Evolutionary conservation across 1,140 invertebrate species (phyloP), one percentile per base, ranked within the genome.

Genomic region (Brachionus plicatilis): DNA sequence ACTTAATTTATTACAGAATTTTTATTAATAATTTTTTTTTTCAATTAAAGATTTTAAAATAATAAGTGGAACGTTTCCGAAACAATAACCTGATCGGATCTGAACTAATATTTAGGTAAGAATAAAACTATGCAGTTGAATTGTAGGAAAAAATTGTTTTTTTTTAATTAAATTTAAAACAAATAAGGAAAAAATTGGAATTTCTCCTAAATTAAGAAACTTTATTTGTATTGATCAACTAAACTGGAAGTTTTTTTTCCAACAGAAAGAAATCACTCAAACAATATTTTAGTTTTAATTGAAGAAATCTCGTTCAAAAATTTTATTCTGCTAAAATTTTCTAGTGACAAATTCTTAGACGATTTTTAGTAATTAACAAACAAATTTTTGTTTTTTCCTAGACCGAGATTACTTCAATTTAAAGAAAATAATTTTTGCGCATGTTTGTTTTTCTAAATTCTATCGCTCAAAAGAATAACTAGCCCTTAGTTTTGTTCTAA

Each of bases 321-420:
- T 41, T 70, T 41, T 33, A 33, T 14, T n/a, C 27, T 24, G 9
- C 7, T 70, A 5, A 12, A 43, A 75, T 17, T 43, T 75, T 8
- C 12, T 43, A 4, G 2, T 20, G 2, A 75, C 14, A 75, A 43
- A 75, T 75, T 75, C 41, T 75, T 75, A 75, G 70, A 75, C 70
- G 14, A 75, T 75, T 47, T 75, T 75, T 17, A 20, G n/a, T 75
- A 70, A 70, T 70, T 70, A 70, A 33, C 12, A 70, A 70, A 29
- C 9, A 11, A 70, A 70, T 20, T 41, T 43, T 20, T 72, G 2
- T 72, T 72, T 72, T 75, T 75, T 75, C 14, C 17, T 41, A 47
- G 37, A 20, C 33, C 17, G 5, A 75, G 0, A 20, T 60, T 60
- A 8, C 53, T 60, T 60, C 17, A 20, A 60, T 60, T 24, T 27